These are phyloP conservation scores for Cyaniris semiargus DNA, from an alignment of 2,888 invertebrate species.

Conservation along the genomic window DNA sequence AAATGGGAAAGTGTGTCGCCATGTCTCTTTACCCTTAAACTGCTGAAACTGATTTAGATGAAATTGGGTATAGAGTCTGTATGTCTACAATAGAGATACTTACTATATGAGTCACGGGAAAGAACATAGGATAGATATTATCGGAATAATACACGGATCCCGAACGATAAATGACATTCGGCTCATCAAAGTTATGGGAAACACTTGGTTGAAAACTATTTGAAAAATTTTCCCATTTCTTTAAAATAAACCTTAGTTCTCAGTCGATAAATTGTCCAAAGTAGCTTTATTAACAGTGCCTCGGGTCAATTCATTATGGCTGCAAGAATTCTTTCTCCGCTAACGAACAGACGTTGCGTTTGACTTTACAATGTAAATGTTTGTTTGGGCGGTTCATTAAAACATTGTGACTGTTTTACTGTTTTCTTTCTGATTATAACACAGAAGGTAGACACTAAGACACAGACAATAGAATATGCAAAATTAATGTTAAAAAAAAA, in stretches of 20 bases:
- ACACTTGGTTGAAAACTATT: too few species aligned
- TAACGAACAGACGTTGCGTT: neutral
- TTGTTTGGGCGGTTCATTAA: slow-evolving; percentile 10
- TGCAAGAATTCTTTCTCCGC: neutral
- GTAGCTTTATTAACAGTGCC: neutral
- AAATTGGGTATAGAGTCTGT: too few species aligned
- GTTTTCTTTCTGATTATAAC: neutral
- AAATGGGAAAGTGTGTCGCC: too few species aligned
- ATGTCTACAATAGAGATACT: too few species aligned
- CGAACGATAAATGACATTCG: too few species aligned
- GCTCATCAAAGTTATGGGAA: too few species aligned
- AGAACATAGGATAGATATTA: too few species aligned
- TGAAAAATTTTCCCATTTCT: too few species aligned
- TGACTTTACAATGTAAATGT: slow-evolving; percentile 24
- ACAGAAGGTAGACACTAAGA: neutral
- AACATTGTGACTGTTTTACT: neutral
- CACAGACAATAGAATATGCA: neutral
- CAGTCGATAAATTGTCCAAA: neutral
- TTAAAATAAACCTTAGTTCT: neutral
- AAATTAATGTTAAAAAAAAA: neutral
- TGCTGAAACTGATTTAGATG: too few species aligned
- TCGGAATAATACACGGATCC: too few species aligned
- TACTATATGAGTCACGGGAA: too few species aligned
- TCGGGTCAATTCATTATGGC: neutral
- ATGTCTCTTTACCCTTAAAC: too few species aligned